Evolutionary conservation across 2,113 vertebrate species (phyloP), one percentile per base, ranked within the genome.

Genomic region (Strix aluco): DNA sequence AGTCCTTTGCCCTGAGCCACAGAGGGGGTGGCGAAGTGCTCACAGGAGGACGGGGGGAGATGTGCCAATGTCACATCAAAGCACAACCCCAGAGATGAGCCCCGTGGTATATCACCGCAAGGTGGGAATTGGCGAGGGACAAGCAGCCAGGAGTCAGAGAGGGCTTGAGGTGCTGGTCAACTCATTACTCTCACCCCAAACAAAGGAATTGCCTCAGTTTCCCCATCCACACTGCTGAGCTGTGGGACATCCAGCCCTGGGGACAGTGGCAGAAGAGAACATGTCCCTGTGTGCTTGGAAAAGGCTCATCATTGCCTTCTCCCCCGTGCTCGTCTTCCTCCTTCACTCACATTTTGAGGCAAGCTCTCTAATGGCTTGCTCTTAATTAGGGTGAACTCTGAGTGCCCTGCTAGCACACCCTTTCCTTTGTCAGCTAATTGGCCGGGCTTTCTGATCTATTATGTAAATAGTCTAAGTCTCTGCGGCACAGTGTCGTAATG

Each of bases 361-460:
- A 42, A 83, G 95, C 73, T 69, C 86, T 71, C 63, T 94, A 71
- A 57, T 86, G 84, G 54, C n/a, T 70, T 12, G 82, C 70, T 92
- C 82, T 91, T 94, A 94, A 93, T 94, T 91, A 81, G 84, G 5
- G 73, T 95, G 97, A 97, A 84, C 96, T 95, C 93, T 77, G 91
- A 9, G 80, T 93, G 96, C 94, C 95, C 96, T 13, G 92, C 75
- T 81, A 77, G 92, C 91, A 92, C 79, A 47, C 94, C 89, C 94
- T 93, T 72, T 47, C 63, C 86, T 93, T 95, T 91, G 92, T 81
- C 88, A 95, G 94, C 92, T 93, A 93, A 96, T 94, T 95, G 90
- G 80, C 93, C 52, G 67, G 79, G 81, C 96, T 95, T 81, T 96
- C 97, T 96, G 63, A 96, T 94, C 92, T 79, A 61, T 92, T 96